Conservation (phyloP, 2,888 invertebrate species). For the Oscheius sp. region DNA sequence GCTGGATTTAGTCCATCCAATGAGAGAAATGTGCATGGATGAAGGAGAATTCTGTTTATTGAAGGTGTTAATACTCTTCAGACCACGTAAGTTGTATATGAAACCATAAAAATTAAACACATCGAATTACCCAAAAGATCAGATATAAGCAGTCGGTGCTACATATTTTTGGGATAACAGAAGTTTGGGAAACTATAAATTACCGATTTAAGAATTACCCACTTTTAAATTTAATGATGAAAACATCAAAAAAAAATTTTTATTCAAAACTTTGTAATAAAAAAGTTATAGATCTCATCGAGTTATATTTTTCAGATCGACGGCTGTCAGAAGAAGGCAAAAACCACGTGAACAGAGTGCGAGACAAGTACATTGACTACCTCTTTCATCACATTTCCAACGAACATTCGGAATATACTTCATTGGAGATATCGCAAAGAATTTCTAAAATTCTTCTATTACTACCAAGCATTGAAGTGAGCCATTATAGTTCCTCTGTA, state of each 20-base stretch:
- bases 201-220: too few species aligned
- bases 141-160: too few species aligned
- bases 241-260: neutral
- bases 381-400: slow-evolving; percentile 58
- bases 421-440: slow-evolving; percentile 49
- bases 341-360: slow-evolving; percentile 47
- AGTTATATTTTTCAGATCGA: slow-evolving; percentile 49
- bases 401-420: slow-evolving; percentile 48
- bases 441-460: slow-evolving; percentile 52
- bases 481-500: slow-evolving; percentile 4
- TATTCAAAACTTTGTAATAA: neutral
- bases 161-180: too few species aligned
- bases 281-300: too few species aligned
- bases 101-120: neutral
- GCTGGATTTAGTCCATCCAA: slow-evolving; percentile 58
- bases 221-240: neutral
- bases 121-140: too few species aligned
- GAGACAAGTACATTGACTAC: slow-evolving; percentile 57
- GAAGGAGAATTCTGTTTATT: slow-evolving; percentile 61
- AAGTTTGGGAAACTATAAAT: too few species aligned
- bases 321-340: slow-evolving; percentile 55
- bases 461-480: slow-evolving; percentile 55
- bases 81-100: slow-evolving; percentile 53
- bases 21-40: slow-evolving; percentile 61
- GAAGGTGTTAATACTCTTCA: slow-evolving; percentile 57